Base-by-base conservation (phyloP, 2,113 vertebrate genomes). In the Neolamprologus longior region DNA sequence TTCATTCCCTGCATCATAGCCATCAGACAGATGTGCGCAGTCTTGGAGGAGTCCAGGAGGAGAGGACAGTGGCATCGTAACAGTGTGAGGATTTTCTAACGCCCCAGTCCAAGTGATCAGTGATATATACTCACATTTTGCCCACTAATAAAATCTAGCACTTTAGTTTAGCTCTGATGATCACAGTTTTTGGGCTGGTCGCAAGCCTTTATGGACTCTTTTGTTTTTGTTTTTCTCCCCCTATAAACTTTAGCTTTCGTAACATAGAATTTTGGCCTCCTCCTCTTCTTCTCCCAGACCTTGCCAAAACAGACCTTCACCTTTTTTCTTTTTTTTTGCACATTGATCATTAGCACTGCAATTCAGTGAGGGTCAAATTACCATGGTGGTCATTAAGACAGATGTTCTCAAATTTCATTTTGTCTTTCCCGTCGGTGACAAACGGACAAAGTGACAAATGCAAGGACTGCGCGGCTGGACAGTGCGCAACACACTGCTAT, bases 401-500 rank as follows among this genome's bases (percentile, higher is more conserved):
- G 93, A 93, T 95, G 94, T 96, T 95, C 93, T 96, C 21, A 95
- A 95, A 92, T 87, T 93, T 93, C 53, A 93, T 94, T 93, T 93
- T 94, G 91, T 95, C 89, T 95, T 87, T 90, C 87, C 93, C 86
- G 85, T 88, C 91, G 93, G 90, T 93, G 95, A 90, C 94, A 93
- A 94, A 94, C 4, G 90, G 94, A 95, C 92, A 94, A 92, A 94
- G 92, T 94, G 91, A 93, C 76, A 96, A 95, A 95, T 96, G 95
- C 95, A 93, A 94, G 94, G 95, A 96, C 95, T 96, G 95, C 94
- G 91, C 86, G 85, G 94, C 94, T 84, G 94, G 95, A 92, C 95
- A 96, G 91, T 96, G 95, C 45, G 90, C 95, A 91, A 96, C 94
- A 93, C 95, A 96, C 95, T 96, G 95, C 95, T 96, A 92, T 96